Conservation (phyloP, 2,113 vertebrate species). For the Lonchura striata region DNA sequence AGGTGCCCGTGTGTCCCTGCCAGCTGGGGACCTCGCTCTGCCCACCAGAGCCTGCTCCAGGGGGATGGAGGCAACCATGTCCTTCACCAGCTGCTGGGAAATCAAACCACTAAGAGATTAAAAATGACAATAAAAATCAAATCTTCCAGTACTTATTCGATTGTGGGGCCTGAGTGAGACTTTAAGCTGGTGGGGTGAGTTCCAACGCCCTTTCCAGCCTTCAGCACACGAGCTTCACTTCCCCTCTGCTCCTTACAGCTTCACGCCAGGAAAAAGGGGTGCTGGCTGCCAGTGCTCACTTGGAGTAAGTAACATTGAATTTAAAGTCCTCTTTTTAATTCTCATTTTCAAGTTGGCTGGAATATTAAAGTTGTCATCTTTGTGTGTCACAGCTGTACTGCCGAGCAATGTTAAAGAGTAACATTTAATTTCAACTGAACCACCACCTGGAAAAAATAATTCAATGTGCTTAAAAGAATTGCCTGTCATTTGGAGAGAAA, state of each 20-base stretch:
- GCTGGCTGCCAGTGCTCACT: not conserved
- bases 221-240: accelerated
- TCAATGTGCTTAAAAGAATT: slow-evolving; percentile 32
- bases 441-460: slow-evolving; percentile 59
- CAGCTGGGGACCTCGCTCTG: not conserved
- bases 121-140: not conserved
- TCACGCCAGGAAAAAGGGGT: accelerated
- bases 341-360: not conserved
- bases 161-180: not conserved
- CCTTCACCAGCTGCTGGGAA: not conserved
- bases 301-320: not conserved
- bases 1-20: not conserved
- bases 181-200: not conserved
- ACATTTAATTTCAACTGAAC: slow-evolving; percentile 34
- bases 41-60: not conserved
- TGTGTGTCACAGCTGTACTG: not conserved
- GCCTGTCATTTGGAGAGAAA: slow-evolving; percentile 53
- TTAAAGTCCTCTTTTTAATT: not conserved
- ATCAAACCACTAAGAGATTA: not conserved
- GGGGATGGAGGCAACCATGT: accelerated
- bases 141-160: not conserved
- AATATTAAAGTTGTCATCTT: not conserved
- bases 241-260: not conserved
- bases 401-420: not conserved
- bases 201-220: not conserved